Evolutionary conservation across 1,140 invertebrate genomes (phyloP), one percentile per base, ranked within the genome.

Genomic region (Aphis craccivora): DNA sequence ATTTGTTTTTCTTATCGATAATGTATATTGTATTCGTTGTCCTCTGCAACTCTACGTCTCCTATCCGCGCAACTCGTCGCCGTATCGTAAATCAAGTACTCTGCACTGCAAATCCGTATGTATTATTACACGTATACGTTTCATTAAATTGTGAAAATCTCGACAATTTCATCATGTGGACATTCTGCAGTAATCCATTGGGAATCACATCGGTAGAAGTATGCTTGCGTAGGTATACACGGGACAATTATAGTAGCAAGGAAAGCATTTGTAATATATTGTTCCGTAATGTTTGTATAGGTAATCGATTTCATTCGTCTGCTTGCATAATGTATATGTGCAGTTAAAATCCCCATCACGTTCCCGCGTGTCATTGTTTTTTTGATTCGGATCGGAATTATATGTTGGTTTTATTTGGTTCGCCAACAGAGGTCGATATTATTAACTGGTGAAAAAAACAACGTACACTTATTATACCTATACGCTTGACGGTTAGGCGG

Each of bases 291-390:
- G 88, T 89, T 89, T 89, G 6, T 89, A 53, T 89, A n/a, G n/a
- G n/a, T n/a, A 89, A 89, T 89, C 88, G 88, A 89, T 89, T 89
- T 89, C 35, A 53, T 89, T 89, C 51, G 51, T 37, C 88, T 89
- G 87, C 88, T 53, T 37, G 51, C 88, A 53, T 53, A 89, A 37
- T 89, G 45, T 55, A 55, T n/a, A 55, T n/a, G 6, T 89, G 37
- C n/a, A 35, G 35, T 55, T 37, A 43, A 30, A 55, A 89, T 88
- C 87, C 87, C 48, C n/a, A 51, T 51, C 48, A 51, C n/a, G 45
- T n/a, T 88, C 35, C 35, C 40, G 43, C 43, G 0, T 55, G 88
- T 89, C 51, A 35, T 89, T 89, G 30, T 89, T 53, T 89, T 89
- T 89, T 55, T 51, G 88, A 89, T 89, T 89, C 55, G 51, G n/a